Percentiles rank a stretch among this genome's conserved stretches.
Conservation (phyloP, 2,113 vertebrate genomes). For the Rhineura floridana region DNA sequence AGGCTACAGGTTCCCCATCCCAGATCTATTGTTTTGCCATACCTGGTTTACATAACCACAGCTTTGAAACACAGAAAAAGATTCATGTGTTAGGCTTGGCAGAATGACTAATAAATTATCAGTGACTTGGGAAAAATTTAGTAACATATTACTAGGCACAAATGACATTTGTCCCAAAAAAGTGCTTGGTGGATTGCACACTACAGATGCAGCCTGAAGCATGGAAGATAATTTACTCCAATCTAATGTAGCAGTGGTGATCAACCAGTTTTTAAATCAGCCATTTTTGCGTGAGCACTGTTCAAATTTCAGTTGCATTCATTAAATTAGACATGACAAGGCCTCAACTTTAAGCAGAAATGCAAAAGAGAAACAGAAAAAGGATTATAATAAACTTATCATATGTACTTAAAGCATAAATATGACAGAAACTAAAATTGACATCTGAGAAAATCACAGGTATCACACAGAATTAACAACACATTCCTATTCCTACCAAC, state of each 20-base stretch:
- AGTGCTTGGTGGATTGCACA: background rate
- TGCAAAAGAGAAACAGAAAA: background rate
- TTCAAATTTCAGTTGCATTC: background rate
- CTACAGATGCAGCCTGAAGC: background rate
- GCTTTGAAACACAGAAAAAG: background rate
- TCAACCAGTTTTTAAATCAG: background rate
- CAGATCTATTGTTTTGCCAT: background rate
- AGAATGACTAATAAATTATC: background rate
- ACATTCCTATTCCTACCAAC: background rate
- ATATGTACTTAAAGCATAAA: background rate
- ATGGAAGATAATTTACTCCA: background rate
- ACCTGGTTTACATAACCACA: background rate
- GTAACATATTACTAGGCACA: background rate
- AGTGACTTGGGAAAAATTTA: background rate
- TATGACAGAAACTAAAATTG: background rate
- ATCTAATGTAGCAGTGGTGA: background rate
- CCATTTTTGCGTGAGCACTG: background rate
- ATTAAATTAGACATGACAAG: background rate
- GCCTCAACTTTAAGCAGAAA: background rate
- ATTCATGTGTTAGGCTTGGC: background rate
- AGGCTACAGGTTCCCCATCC: background rate
- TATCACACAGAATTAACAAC: background rate
- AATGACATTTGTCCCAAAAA: background rate
- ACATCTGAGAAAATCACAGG: background rate
- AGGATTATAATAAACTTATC: background rate